phyloP scores from a whole-genome alignment of 1,140 invertebrate genomes.

The Thrips palmi region DNA sequence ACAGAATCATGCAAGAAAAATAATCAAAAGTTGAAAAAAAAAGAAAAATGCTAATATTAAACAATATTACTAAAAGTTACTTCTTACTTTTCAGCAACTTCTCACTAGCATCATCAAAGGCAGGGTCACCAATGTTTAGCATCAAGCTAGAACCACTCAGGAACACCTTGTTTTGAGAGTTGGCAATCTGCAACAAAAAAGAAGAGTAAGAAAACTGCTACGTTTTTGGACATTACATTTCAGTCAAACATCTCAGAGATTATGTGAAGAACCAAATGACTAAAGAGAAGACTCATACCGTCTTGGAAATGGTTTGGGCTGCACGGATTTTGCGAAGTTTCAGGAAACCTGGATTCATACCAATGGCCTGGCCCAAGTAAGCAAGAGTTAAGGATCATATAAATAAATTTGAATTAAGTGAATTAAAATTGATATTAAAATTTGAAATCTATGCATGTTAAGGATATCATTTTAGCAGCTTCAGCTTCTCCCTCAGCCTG shows the following conservation, averaged over 20 bases:
- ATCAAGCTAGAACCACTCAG: conserved; percentile 83
- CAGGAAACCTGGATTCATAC: conserved; percentile 89
- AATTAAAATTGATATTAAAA: conserved; percentile 6
- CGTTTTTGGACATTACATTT: too few relatives aligned
- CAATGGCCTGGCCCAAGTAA: conserved; percentile 88
- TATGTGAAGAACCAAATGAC: conserved; percentile 8
- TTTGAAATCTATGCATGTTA: conserved; percentile 24
- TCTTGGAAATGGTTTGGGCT: conserved; percentile 91
- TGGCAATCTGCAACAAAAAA: conserved; percentile 54
- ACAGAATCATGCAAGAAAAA: too few relatives aligned
- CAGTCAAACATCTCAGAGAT: too few relatives aligned
- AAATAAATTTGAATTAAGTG: background rate
- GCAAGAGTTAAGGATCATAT: conserved; percentile 40
- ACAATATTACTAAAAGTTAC: too few relatives aligned
- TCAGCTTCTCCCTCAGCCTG: conserved; percentile 99
- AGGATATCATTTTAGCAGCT: conserved; percentile 92
- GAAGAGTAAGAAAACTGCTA: too few relatives aligned
- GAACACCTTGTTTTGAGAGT: conserved; percentile 88
- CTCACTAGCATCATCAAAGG: conserved; percentile 75
- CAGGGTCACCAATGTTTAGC: conserved; percentile 89
- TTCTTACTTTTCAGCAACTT: conserved; percentile 32
- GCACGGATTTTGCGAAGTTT: conserved; percentile 95
- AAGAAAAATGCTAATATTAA: too few relatives aligned
- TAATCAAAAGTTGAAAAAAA: too few relatives aligned
- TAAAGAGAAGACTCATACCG: conserved; percentile 38